Conservation (phyloP, 2,888 invertebrate species). For the Troilus luridus region DNA sequence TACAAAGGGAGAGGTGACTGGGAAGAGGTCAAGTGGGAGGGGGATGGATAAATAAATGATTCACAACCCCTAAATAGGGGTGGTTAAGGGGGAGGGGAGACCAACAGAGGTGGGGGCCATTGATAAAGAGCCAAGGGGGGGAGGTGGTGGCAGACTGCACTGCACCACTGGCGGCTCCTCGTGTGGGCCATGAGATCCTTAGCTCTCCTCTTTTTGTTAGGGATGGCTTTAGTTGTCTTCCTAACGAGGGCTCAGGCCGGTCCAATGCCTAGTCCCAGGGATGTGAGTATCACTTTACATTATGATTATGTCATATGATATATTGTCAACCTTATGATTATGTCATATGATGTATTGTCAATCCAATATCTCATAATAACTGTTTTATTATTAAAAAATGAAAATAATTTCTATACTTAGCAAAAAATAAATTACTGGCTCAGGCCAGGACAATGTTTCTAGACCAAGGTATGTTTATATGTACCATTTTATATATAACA, state of each 20-base stretch:
- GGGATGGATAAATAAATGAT: conserved; percentile 43
- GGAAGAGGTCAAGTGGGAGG: conserved; percentile 11
- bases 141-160: conserved; percentile 24
- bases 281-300: conserved; percentile 27
- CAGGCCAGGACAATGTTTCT: too few relatives aligned
- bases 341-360: too few relatives aligned
- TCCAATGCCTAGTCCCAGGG: conserved; percentile 43
- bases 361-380: too few relatives aligned
- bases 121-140: conserved; percentile 54
- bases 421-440: too few relatives aligned
- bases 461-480: too few relatives aligned
- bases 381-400: too few relatives aligned
- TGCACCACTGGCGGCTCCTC: conserved; percentile 51
- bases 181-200: conserved; percentile 53
- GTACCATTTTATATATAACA: too few relatives aligned
- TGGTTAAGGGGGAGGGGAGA: conserved; percentile 2
- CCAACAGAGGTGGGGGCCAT: conserved; percentile 54
- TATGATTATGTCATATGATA: too few relatives aligned
- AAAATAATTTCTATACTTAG: too few relatives aligned
- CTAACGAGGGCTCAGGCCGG: conserved; percentile 40
- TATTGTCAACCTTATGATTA: too few relatives aligned
- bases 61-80: conserved; percentile 29
- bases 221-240: conserved; percentile 34
- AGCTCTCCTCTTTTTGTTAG: conserved; percentile 26
- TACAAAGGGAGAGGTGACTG: background rate